These are phyloP conservation scores for Leptinotarsa haldemani DNA, from an alignment of 2,888 invertebrate genomes.

Conservation along the genomic window DNA sequence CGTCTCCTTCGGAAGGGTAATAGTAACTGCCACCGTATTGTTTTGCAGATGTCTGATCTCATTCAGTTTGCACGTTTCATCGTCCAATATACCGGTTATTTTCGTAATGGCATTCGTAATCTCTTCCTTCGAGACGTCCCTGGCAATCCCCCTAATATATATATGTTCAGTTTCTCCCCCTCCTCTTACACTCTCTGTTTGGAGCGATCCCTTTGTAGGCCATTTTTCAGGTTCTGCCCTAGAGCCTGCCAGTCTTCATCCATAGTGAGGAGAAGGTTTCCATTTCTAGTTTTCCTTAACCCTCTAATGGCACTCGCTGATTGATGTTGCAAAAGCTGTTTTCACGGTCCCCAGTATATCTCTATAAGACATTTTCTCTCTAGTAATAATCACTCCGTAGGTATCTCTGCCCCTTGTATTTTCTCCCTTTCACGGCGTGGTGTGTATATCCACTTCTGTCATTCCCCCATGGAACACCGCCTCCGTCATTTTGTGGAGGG, in stretches of 20 bases:
- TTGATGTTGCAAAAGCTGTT: background rate
- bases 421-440: background rate
- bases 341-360: background rate
- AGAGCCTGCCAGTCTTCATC: background rate
- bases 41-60: background rate
- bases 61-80: background rate
- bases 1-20: background rate
- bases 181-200: background rate
- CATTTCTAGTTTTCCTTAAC: conserved; percentile 6
- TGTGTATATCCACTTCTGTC: background rate
- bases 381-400: background rate
- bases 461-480: background rate
- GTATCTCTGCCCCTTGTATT: background rate
- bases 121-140: background rate
- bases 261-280: background rate
- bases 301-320: conserved; percentile 2
- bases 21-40: background rate
- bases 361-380: background rate
- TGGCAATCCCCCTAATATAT: background rate
- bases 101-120: background rate
- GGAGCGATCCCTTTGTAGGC: background rate
- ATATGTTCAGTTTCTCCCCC: background rate
- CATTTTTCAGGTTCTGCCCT: background rate
- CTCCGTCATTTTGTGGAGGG: background rate
- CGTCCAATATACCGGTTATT: background rate